These are phyloP conservation scores for Uropetala carovei DNA, from an alignment of 2,888 invertebrate species.

Conservation along the genomic window DNA sequence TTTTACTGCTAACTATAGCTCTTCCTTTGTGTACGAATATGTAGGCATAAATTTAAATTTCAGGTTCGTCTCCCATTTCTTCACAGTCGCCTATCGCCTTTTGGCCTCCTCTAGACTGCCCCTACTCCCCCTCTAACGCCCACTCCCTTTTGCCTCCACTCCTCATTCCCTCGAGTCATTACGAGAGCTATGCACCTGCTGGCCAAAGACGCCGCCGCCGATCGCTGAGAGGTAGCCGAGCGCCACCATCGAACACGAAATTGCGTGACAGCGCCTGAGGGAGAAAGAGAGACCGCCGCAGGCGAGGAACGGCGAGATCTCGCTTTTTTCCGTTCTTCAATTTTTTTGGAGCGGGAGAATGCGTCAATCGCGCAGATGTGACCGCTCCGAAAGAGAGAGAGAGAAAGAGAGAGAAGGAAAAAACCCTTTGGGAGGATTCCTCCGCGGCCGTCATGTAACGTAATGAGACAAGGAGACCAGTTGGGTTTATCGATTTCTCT, in stretches of 20 bases:
- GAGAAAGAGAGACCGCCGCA: not conserved
- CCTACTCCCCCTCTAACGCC: conserved; percentile 71
- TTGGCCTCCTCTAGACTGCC: not conserved
- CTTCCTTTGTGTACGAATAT: not conserved
- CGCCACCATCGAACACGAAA: conserved; percentile 21
- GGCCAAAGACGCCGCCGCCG: conserved; percentile 69
- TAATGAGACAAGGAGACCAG: conserved; percentile 30
- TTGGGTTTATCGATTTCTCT: conserved; percentile 31
- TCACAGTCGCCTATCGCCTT: not conserved
- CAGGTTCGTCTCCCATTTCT: not conserved
- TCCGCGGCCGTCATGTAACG: not conserved
- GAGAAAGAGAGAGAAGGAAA: not conserved
- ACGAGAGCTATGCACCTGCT: conserved; percentile 72
- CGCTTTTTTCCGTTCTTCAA: conserved; percentile 68
- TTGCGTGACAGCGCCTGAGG: conserved; percentile 50
- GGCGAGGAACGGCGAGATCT: conserved; percentile 68
- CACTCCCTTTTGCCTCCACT: not conserved
- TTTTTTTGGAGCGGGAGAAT: conserved; percentile 36
- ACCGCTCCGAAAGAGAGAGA: conserved; percentile 34
- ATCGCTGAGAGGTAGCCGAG: conserved; percentile 42
- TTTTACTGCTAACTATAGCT: no score
- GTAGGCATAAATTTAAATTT: no score
- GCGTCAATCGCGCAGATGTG: conserved; percentile 64
- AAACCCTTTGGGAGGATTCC: not conserved
- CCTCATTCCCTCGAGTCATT: conserved; percentile 69